A percentile compares a stretch with the other conserved stretches of the same genome.
These are phyloP conservation scores for Agriopis leucophaearia DNA, from an alignment of 2,888 invertebrate genomes.

Conservation along the genomic window DNA sequence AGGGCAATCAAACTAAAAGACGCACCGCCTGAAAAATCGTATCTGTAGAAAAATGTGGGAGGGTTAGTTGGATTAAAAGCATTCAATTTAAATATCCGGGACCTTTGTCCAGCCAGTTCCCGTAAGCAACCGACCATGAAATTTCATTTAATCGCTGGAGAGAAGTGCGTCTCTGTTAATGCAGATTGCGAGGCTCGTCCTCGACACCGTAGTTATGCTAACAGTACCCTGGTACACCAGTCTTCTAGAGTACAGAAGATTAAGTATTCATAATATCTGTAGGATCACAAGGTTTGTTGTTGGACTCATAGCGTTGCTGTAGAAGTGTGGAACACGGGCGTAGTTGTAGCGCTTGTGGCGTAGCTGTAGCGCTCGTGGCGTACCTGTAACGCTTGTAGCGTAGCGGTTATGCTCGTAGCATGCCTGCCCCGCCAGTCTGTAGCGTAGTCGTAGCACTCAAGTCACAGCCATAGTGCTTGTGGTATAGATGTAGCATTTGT, in stretches of 20 bases:
- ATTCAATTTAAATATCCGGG: conserved; percentile 80
- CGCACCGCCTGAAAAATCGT: conserved; percentile 53
- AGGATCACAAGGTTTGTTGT: conserved; percentile 1
- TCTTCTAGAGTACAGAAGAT: too few species aligned
- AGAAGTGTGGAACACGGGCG: too few species aligned
- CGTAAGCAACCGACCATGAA: conserved; percentile 80
- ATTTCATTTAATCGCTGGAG: conserved; percentile 83
- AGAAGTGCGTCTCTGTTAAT: conserved; percentile 84
- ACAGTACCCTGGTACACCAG: conserved; percentile 17
- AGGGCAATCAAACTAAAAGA: conserved; percentile 46
- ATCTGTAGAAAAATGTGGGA: conserved; percentile 62
- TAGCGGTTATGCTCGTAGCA: neutral
- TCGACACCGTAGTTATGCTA: conserved; percentile 39
- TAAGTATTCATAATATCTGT: neutral
- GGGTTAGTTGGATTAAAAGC: conserved; percentile 75
- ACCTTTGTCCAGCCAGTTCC: conserved; percentile 81
- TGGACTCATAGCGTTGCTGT: neutral
- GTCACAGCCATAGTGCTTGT: neutral
- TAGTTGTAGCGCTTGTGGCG: neutral
- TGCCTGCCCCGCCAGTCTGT: too few species aligned
- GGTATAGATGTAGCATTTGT: neutral
- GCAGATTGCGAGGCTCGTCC: conserved; percentile 80
- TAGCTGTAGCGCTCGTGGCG: neutral
- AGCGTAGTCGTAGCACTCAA: neutral
- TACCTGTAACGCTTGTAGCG: neutral